Percentiles rank a stretch among this genome's conserved stretches.
phyloP scores from a whole-genome alignment of 30 jellyfish, hydroid and myxozoan genomes.

The Turritopsis rubra region DNA sequence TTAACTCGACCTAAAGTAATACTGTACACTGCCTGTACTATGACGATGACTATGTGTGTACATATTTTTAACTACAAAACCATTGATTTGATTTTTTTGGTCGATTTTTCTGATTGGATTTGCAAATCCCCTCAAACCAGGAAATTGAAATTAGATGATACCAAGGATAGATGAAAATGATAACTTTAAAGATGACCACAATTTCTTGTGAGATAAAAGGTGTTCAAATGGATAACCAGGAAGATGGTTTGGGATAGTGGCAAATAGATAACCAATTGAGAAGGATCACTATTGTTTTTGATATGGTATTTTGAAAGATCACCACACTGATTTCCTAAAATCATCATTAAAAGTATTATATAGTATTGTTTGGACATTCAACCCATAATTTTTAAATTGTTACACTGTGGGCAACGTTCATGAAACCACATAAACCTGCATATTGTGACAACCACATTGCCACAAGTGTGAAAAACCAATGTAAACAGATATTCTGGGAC shows the following conservation, averaged over 20 bases:
- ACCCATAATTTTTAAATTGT: not conserved
- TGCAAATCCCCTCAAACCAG: not conserved
- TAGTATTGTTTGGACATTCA: not conserved
- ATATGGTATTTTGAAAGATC: not conserved
- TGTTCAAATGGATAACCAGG: not conserved
- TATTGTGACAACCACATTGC: not conserved
- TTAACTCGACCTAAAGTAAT: not conserved
- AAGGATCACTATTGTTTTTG: not conserved
- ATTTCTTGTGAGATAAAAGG: not conserved
- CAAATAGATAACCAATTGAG: not conserved
- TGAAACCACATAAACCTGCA: not conserved
- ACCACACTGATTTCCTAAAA: constrained; percentile 16
- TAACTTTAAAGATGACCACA: not conserved
- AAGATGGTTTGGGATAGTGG: not conserved
- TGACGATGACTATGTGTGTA: too few relatives aligned
- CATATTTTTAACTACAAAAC: not conserved
- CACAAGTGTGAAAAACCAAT: not conserved
- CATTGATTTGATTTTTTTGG: too few relatives aligned
- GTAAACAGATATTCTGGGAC: not conserved
- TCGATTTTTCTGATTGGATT: too few relatives aligned
- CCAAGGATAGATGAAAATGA: not conserved
- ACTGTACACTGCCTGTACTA: not conserved
- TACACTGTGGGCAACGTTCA: too few relatives aligned
- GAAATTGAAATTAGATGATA: not conserved
- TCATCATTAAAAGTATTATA: not conserved